Evolutionary conservation across 2,797 vertebrate genomes (phyloP), one percentile per base, ranked within the genome.

Genomic region (Epinephelus awoara): DNA sequence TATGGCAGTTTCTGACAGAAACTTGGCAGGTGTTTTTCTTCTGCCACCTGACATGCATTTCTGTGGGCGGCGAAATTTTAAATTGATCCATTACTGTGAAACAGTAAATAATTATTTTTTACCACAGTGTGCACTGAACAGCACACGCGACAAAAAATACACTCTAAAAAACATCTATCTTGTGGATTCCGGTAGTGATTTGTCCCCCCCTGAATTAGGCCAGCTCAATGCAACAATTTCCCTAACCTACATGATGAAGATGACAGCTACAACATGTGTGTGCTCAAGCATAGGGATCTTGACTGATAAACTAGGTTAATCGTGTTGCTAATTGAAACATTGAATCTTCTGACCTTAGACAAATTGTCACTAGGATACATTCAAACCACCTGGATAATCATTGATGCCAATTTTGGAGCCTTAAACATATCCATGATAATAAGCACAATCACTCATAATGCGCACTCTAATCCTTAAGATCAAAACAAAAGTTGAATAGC

Each of bases 1-100:
- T 77, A 74, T 58, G 75, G 67, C 50, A 70, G 51, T 62, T 51
- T 77, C 59, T 72, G 77, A 83, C 54, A 82, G 55, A 71, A 77
- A 86, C 56, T n/a, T 77, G 42, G 59, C 61, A 51, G 27, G 25
- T 56, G 42, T 8, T 52, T 75, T 12, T 72, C 27, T 54, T 72
- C 27, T 58, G 58, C 44, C 66, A 79, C 51, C 19, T 18, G 56
- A 72, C 21, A 23, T 21, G 50, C 27, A 4, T 68, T 58, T 80
- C 2, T 44, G 34, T 59, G 17, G 65, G 46, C 0, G 2, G 6
- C 10, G 13, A 62, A 4, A 55, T 40, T 61, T 47, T 23, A 0
- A 72, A 57, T 65, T 12, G 21, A 29, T 15, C n/a, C 18, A 47
- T 27, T n/a, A 52, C 11, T 27, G 23, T 44, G 4, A 34, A 21